A percentile compares a stretch with the other conserved stretches of the same genome.
Conservation (phyloP, 1,140 invertebrate genomes). For the Heterodera schachtii region DNA sequence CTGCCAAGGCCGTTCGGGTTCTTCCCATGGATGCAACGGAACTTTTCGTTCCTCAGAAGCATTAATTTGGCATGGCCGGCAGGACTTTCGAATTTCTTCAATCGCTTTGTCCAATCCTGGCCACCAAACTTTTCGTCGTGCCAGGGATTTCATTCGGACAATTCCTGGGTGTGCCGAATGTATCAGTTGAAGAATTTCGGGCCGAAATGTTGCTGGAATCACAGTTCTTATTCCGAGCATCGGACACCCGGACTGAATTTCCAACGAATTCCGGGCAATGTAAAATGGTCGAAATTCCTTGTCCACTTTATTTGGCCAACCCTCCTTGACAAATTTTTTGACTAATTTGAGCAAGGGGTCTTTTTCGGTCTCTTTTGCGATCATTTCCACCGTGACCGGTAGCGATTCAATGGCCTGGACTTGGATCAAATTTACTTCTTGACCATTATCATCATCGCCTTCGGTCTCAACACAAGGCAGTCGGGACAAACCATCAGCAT, state of each 20-base stretch:
- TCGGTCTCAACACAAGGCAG: slow-evolving; percentile 15
- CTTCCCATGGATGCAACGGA: too few relatives aligned
- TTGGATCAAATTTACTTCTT: slow-evolving; percentile 9
- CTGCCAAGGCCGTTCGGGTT: too few relatives aligned
- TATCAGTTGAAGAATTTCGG: neutral
- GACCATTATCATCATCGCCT: neutral
- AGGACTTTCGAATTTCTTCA: neutral
- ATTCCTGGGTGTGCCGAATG: slow-evolving; percentile 3
- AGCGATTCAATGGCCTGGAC: neutral
- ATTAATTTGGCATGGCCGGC: too few relatives aligned
- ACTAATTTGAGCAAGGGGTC: neutral
- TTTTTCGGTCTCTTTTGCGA: slow-evolving; percentile 10
- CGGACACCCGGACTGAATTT: neutral
- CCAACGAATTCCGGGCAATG: neutral
- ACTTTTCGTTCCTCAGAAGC: too few relatives aligned
- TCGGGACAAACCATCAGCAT: slow-evolving; percentile 36
- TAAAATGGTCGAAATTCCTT: neutral
- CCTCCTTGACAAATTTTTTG: neutral
- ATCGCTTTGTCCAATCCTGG: slow-evolving; percentile 9
- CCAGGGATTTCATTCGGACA: slow-evolving; percentile 6
- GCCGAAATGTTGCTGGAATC: neutral
- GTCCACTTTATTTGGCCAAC: neutral
- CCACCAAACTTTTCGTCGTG: slow-evolving; percentile 19
- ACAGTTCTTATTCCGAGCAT: neutral
- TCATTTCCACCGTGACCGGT: slow-evolving; percentile 9